A percentile compares a stretch with the other conserved stretches of the same genome.
phyloP scores from a whole-genome alignment of 2,888 invertebrate species.

The Aelia acuminata region DNA sequence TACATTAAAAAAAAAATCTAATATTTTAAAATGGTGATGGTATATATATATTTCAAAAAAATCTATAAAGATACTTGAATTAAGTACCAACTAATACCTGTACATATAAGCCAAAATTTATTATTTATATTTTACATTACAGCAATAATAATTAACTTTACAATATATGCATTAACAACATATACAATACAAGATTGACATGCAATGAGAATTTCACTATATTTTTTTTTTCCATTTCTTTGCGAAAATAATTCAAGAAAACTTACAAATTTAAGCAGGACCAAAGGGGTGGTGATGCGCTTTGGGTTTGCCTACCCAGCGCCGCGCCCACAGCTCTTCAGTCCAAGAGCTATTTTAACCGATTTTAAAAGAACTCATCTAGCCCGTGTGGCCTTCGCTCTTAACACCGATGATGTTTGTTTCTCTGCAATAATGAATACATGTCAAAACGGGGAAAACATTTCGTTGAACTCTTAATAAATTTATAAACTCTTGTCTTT shows the following conservation, averaged over 20 bases:
- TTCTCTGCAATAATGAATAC: neutral
- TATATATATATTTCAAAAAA: neutral
- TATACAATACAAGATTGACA: neutral
- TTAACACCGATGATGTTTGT: neutral
- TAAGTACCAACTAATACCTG: neutral
- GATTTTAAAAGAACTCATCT: neutral
- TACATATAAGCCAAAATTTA: neutral
- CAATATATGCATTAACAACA: neutral
- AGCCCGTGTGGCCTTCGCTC: neutral
- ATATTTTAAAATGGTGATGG: neutral
- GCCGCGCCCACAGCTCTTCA: neutral
- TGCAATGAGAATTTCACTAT: neutral
- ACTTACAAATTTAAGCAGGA: neutral
- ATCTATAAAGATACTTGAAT: neutral
- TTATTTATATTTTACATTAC: neutral
- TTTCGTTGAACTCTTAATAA: neutral
- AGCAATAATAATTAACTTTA: neutral
- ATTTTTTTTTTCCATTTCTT: neutral
- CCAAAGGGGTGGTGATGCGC: neutral
- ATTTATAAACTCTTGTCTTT: neutral
- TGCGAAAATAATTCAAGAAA: neutral
- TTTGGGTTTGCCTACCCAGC: constrained; percentile 32
- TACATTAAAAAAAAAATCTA: constrained; percentile 29
- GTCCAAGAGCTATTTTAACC: neutral
- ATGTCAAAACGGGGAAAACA: neutral